Evolutionary conservation across 2,797 vertebrate species (phyloP).

Genomic region (Triplophysa yarkandensis): DNA sequence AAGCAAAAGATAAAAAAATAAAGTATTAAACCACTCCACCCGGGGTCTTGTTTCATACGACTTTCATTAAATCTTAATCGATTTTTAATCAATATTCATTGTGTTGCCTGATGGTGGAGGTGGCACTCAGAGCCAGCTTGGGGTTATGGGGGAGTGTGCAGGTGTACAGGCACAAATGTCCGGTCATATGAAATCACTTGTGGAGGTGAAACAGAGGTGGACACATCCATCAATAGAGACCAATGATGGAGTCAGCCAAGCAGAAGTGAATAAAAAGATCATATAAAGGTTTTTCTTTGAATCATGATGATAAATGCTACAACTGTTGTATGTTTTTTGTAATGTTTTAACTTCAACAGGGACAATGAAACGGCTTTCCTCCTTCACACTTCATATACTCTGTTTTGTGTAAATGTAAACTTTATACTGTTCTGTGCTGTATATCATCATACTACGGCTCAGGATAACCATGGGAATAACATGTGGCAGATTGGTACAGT

Average conservation of each 20-base stretch:
- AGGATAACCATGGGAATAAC: conserved; percentile 38
- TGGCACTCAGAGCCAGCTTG: conserved; percentile 8
- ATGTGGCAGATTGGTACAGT: conserved; percentile 54
- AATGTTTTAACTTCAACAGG: conserved; percentile 22
- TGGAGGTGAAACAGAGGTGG: conserved; percentile 62
- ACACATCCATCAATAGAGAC: conserved; percentile 48
- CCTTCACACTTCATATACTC: conserved; percentile 34
- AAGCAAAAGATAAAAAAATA: conserved; percentile 21
- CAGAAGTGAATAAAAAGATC: conserved; percentile 34
- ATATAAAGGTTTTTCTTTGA: neutral
- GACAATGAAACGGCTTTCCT: conserved; percentile 1
- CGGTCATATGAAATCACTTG: conserved; percentile 64
- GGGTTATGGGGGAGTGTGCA: conserved; percentile 40
- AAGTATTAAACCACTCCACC: neutral
- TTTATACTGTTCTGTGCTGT: conserved; percentile 28
- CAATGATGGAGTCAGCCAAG: conserved; percentile 44
- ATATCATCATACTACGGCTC: conserved; percentile 26
- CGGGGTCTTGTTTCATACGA: neutral
- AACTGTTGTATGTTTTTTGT: neutral
- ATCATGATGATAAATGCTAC: neutral
- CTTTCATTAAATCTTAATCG: conserved; percentile 3
- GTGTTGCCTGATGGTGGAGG: conserved; percentile 21
- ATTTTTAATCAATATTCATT: conserved; percentile 33
- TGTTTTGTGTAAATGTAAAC: conserved; percentile 52
- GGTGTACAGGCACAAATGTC: neutral